Conservation (phyloP, 2,797 vertebrate species). For the Cossypha heuglini region DNA sequence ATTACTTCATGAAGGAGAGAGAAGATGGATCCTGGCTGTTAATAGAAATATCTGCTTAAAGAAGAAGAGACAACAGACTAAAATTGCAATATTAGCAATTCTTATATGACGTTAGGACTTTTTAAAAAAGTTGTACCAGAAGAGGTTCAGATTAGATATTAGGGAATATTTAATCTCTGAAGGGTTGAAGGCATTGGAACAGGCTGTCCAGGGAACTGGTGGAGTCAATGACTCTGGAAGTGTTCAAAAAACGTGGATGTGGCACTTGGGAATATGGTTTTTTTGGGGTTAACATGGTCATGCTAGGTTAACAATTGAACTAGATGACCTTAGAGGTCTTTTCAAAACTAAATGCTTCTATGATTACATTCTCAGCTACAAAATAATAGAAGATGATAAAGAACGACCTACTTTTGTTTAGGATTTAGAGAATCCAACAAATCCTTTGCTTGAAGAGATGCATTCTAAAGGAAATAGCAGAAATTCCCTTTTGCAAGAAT, state of each 20-base stretch:
- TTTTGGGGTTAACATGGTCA: background rate
- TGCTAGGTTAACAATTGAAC: background rate
- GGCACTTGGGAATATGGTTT: background rate
- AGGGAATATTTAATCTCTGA: background rate
- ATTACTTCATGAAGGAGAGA: background rate
- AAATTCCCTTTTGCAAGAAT: no score
- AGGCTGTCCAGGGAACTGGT: background rate
- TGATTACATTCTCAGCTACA: background rate
- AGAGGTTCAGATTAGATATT: background rate
- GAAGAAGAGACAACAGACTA: background rate
- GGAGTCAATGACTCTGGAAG: background rate
- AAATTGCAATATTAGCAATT: background rate
- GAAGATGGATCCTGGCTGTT: background rate
- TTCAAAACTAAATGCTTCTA: background rate
- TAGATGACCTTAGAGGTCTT: background rate
- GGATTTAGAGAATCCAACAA: background rate
- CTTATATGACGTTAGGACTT: background rate
- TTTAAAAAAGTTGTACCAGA: background rate
- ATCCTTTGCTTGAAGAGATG: background rate
- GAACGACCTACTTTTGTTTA: background rate
- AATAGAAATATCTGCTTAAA: background rate
- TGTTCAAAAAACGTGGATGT: background rate
- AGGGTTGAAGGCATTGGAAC: background rate
- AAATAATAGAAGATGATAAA: background rate
- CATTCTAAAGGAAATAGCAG: no score